phyloP scores from a whole-genome alignment of 2,797 vertebrate genomes.

The Pogonophryne albipinna region DNA sequence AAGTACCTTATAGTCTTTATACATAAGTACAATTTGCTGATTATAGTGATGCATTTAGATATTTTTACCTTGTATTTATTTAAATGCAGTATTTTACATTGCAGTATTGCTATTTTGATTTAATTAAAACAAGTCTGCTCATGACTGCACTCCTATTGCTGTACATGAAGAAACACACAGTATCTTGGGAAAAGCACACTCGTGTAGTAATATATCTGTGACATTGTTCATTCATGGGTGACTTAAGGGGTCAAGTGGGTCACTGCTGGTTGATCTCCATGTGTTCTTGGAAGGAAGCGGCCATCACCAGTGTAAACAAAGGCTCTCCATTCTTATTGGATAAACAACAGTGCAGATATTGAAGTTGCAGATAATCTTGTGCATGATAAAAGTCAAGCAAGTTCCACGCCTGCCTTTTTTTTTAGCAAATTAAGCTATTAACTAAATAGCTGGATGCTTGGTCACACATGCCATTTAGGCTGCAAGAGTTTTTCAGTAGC shows the following conservation, averaged over 20 bases:
- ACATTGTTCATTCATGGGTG: not conserved
- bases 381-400: not conserved
- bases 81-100: not conserved
- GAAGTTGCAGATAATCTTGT: not conserved
- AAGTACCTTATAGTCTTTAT: not conserved
- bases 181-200: not conserved
- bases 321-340: not conserved
- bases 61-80: not conserved
- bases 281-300: constrained; percentile 22
- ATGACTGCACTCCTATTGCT: not conserved
- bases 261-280: constrained; percentile 6
- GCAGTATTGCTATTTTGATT: not conserved
- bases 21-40: not conserved
- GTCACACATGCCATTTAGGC: constrained; percentile 32
- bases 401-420: not conserved
- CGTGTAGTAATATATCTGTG: not conserved
- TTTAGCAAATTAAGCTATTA: not conserved
- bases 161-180: not conserved
- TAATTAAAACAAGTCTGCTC: not conserved
- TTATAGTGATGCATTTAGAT: not conserved
- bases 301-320: constrained; percentile 37
- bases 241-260: not conserved
- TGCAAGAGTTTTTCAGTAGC: constrained; percentile 49
- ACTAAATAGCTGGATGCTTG: constrained; percentile 22
- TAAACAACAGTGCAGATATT: not conserved